A percentile compares a stretch with the other conserved stretches of the same genome.
These are phyloP conservation scores for Pelobates cultripes DNA, from an alignment of 2,797 vertebrate genomes.

Conservation along the genomic window DNA sequence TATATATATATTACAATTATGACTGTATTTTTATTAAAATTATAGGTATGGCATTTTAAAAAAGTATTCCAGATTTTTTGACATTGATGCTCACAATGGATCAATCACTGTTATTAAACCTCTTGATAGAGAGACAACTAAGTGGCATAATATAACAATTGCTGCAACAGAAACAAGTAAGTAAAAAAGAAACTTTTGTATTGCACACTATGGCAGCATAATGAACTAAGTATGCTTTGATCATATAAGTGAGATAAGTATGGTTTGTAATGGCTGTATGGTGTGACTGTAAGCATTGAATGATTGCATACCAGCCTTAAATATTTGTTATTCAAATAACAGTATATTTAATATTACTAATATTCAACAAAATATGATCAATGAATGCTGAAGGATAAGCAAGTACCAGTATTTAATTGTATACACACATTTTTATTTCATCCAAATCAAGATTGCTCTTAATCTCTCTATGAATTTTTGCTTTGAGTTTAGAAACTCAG, in stretches of 20 bases:
- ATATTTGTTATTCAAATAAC: too few species aligned
- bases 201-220: too few species aligned
- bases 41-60: constrained; percentile 84
- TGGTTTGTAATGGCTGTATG: too few species aligned
- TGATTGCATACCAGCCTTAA: too few species aligned
- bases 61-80: constrained; percentile 74
- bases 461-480: constrained; percentile 21
- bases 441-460: background rate
- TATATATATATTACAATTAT: too few species aligned
- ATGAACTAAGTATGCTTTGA: too few species aligned
- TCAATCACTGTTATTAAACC: constrained; percentile 75
- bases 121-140: constrained; percentile 84
- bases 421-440: background rate
- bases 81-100: constrained; percentile 84
- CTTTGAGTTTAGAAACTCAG: constrained; percentile 75
- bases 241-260: too few species aligned
- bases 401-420: too few species aligned
- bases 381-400: background rate
- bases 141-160: constrained; percentile 90
- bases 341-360: too few species aligned
- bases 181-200: constrained; percentile 53
- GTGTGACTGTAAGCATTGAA: too few species aligned
- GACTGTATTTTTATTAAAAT: background rate
- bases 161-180: constrained; percentile 87
- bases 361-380: background rate